A percentile compares a stretch with the other conserved stretches of the same genome.
Evolutionary conservation across 2,113 vertebrate genomes (phyloP).

Genomic region (Rallus limicola): DNA sequence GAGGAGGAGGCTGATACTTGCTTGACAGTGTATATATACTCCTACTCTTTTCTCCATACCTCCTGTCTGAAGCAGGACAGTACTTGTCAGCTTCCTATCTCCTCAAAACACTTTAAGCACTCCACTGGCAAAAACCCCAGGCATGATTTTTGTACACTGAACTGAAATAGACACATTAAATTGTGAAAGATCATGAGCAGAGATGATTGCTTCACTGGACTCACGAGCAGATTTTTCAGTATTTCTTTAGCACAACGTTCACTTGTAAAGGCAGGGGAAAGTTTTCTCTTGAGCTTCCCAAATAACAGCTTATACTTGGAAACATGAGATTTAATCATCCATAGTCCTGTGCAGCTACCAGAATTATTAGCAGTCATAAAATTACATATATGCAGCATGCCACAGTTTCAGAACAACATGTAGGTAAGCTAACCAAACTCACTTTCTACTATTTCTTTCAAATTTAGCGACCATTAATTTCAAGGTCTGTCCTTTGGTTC

Average conservation of each 20-base stretch:
- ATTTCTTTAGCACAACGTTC: not conserved
- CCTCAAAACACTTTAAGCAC: not conserved
- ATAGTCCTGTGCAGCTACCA: not conserved
- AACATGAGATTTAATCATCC: not conserved
- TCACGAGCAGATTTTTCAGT: not conserved
- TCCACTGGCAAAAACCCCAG: not conserved
- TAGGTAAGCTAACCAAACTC: not conserved
- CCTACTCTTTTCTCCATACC: not conserved
- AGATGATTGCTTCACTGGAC: not conserved
- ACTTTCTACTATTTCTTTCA: not conserved
- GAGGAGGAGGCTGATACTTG: not conserved
- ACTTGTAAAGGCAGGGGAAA: not conserved
- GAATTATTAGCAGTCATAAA: not conserved
- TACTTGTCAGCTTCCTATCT: accelerated
- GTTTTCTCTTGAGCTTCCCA: not conserved
- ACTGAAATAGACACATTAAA: not conserved
- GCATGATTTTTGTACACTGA: not conserved
- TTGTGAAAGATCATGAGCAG: not conserved
- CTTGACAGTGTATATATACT: not conserved
- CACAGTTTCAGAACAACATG: not conserved
- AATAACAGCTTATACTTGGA: not conserved
- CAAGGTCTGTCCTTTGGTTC: not conserved
- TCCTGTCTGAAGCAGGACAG: not conserved
- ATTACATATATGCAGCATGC: not conserved
- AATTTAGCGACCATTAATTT: not conserved